These are phyloP conservation scores for Alces alces DNA, from an alignment of 2,113 vertebrate genomes.

Conservation along the genomic window DNA sequence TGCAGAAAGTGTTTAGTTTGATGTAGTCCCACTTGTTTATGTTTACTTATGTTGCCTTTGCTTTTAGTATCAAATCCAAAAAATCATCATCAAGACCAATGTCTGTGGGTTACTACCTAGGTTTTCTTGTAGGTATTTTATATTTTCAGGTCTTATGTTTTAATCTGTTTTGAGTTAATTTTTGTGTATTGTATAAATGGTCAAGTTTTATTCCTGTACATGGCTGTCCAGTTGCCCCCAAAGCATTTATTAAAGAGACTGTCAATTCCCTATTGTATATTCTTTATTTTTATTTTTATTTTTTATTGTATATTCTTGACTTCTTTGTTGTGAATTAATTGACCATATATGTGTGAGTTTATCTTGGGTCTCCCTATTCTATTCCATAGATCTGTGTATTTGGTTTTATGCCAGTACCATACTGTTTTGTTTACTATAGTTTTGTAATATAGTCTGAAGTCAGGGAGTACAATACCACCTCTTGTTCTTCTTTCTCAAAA, in stretches of 20 bases:
- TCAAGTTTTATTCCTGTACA: neutral
- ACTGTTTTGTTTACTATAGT: neutral
- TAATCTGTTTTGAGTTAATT: neutral
- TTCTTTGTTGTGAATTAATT: neutral
- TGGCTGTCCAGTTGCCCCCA: neutral
- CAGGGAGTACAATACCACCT: neutral
- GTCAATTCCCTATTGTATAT: neutral
- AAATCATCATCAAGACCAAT: neutral
- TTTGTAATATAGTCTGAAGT: neutral
- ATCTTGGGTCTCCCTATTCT: neutral
- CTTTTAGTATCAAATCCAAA: neutral
- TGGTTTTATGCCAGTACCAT: neutral
- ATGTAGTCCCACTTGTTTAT: neutral
- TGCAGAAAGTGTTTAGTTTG: neutral
- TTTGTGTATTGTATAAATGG: neutral
- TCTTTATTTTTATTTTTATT: neutral
- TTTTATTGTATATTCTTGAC: neutral
- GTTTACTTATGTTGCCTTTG: neutral
- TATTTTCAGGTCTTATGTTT: neutral
- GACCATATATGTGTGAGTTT: neutral
- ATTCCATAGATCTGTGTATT: neutral
- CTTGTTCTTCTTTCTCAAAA: neutral
- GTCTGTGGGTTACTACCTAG: neutral
- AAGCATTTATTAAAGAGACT: neutral
- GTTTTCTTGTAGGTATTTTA: neutral